phyloP scores from a whole-genome alignment of 2,113 vertebrate genomes.

The Alectura lathami region DNA sequence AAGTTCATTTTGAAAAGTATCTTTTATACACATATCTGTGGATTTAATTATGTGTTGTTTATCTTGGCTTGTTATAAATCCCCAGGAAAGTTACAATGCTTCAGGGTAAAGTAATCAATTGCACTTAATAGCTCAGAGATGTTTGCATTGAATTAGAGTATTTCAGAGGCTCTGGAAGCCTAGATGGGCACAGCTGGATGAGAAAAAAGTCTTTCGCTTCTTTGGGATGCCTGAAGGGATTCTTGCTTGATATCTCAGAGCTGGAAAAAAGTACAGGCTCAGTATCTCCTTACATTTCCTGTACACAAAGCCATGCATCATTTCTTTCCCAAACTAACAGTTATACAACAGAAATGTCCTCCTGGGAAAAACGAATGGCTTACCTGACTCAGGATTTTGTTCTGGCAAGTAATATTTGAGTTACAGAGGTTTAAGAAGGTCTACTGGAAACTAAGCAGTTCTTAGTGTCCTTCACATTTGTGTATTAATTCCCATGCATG shows the following conservation, averaged over 20 bases:
- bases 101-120: background rate
- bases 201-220: background rate
- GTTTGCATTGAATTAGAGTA: background rate
- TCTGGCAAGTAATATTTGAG: too few relatives aligned
- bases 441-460: background rate
- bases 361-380: accelerated
- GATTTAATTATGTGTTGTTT: background rate
- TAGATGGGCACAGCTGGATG: background rate
- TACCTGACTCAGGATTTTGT: background rate
- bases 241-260: accelerated
- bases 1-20: constrained; percentile 25
- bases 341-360: accelerated
- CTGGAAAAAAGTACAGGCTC: background rate
- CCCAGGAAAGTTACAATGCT: background rate
- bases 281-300: background rate
- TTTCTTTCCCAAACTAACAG: background rate
- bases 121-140: background rate
- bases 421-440: background rate
- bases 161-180: background rate
- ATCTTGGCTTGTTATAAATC: constrained; percentile 33
- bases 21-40: constrained; percentile 17
- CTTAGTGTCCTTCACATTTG: background rate
- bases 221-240: background rate
- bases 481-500: background rate
- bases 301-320: background rate